Conservation (phyloP, 2,113 vertebrate genomes). For the Rhombomys opimus region DNA sequence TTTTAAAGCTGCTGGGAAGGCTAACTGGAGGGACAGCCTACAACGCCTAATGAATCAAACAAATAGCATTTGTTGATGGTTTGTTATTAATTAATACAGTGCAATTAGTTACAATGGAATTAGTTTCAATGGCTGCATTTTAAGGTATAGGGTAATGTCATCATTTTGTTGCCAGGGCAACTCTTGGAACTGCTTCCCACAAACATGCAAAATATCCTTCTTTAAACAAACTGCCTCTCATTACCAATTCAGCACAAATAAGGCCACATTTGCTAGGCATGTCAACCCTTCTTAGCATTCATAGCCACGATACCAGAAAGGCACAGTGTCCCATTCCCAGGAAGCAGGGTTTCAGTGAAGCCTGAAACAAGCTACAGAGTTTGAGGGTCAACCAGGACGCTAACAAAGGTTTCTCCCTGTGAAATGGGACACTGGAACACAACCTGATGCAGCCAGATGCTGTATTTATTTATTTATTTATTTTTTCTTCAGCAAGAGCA, state of each 20-base stretch:
- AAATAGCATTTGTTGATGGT: not conserved
- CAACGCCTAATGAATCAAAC: not conserved
- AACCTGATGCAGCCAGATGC: constrained; percentile 1
- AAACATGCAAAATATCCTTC: not conserved
- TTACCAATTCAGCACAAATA: constrained; percentile 15
- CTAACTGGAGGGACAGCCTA: not conserved
- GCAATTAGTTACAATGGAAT: not conserved
- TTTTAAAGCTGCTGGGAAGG: not conserved
- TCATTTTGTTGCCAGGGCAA: constrained; percentile 37
- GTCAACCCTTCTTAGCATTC: constrained; percentile 22
- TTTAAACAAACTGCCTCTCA: constrained; percentile 35
- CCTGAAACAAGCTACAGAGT: constrained; percentile 51
- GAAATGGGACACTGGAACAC: constrained; percentile 51
- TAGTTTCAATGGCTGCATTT: not conserved
- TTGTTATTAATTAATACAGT: not conserved
- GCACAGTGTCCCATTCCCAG: not conserved
- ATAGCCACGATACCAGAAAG: not conserved
- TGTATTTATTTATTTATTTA: constrained; percentile 13
- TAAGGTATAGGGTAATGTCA: not conserved
- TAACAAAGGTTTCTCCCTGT: constrained; percentile 55
- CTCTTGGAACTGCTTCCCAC: not conserved
- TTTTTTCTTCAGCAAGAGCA: not conserved
- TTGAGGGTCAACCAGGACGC: constrained; percentile 65
- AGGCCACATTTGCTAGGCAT: not conserved
- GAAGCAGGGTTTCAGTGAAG: not conserved